A percentile compares a stretch with the other conserved stretches of the same genome.
Evolutionary conservation across 2,797 vertebrate genomes (phyloP).

Genomic region (Scolopax rusticola): DNA sequence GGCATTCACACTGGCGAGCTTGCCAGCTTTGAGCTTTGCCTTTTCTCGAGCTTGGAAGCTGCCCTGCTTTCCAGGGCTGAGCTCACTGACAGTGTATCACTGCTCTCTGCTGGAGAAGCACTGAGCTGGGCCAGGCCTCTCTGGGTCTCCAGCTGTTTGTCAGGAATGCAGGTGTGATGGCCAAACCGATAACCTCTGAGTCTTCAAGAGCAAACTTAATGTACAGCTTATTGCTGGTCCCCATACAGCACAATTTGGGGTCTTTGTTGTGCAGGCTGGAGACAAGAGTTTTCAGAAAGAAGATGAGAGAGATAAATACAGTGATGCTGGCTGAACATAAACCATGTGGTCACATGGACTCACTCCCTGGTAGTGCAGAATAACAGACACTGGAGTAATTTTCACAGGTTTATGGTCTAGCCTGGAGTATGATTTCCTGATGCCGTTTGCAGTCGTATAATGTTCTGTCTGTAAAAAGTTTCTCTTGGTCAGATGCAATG

Average conservation of each 20-base stretch:
- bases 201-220: background rate
- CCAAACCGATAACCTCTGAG: conserved; percentile 32
- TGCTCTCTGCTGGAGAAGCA: conserved; percentile 85
- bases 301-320: background rate
- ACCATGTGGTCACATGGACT: background rate
- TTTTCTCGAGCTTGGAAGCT: conserved; percentile 46
- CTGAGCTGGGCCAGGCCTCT: conserved; percentile 58
- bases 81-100: conserved; percentile 79
- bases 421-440: background rate
- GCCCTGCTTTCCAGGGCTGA: conserved; percentile 60
- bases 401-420: background rate
- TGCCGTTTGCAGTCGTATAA: background rate
- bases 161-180: conserved; percentile 76
- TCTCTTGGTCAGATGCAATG: background rate
- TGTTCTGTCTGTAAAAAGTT: background rate
- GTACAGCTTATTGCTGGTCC: background rate
- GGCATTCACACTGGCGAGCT: conserved; percentile 22
- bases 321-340: background rate
- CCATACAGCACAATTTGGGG: background rate
- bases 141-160: conserved; percentile 30
- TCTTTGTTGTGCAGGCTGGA: background rate
- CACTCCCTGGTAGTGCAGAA: background rate
- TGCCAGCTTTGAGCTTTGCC: conserved; percentile 60
- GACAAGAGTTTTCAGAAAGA: conserved; percentile 9
- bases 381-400: background rate